phyloP scores from a whole-genome alignment of 2,888 invertebrate genomes.

The Leptinotarsa rubiginosa region DNA sequence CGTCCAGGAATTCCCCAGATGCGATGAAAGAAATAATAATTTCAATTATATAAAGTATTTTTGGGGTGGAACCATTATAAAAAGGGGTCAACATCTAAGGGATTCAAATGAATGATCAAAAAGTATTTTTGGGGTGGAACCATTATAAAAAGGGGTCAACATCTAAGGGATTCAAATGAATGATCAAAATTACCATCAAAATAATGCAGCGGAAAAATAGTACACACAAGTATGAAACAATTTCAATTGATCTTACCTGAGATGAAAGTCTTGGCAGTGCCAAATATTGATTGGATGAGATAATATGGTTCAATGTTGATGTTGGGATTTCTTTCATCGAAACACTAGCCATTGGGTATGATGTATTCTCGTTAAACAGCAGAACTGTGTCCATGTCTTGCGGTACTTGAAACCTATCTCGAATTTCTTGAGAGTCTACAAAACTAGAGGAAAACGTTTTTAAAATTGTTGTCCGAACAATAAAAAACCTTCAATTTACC shows the following conservation, averaged over 20 bases:
- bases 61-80: too few relatives aligned
- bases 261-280: slow-evolving; percentile 90
- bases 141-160: too few relatives aligned
- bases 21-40: too few relatives aligned
- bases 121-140: too few relatives aligned
- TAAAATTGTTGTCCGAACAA: too few relatives aligned
- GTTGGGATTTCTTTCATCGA: slow-evolving; percentile 92
- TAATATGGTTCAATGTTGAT: slow-evolving; percentile 87
- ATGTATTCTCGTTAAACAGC: slow-evolving; percentile 88
- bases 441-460: slow-evolving; percentile 69
- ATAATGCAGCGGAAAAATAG: neutral
- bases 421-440: slow-evolving; percentile 76
- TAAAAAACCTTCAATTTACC: slow-evolving; percentile 69
- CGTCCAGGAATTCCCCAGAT: too few relatives aligned
- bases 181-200: too few relatives aligned
- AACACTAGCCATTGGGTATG: slow-evolving; percentile 85
- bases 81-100: too few relatives aligned
- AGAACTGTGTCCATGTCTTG: slow-evolving; percentile 83
- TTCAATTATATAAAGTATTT: too few relatives aligned
- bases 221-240: slow-evolving; percentile 22
- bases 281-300: slow-evolving; percentile 89
- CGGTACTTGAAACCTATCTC: slow-evolving; percentile 78
- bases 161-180: too few relatives aligned
- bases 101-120: too few relatives aligned
- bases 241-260: slow-evolving; percentile 71